Conservation (phyloP, 2,113 vertebrate genomes). For the Tachysurus fulvidraco region DNA sequence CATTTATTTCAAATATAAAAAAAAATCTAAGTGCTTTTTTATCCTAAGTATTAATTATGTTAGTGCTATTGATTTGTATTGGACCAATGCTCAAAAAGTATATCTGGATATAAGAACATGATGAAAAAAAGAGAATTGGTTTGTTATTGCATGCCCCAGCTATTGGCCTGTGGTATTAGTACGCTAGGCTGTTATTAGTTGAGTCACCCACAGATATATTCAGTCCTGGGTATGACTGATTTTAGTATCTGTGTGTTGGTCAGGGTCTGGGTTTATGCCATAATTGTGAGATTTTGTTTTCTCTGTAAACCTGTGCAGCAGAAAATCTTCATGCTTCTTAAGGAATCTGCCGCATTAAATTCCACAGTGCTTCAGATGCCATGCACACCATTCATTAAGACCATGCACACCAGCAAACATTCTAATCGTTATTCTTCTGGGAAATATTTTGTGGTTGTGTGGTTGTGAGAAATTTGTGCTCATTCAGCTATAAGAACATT, state of each 20-base stretch:
- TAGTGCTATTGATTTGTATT: too few relatives aligned
- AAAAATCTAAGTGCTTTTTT: not conserved
- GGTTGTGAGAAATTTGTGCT: not conserved
- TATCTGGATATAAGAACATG: constrained; percentile 20
- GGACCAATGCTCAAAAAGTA: constrained; percentile 6
- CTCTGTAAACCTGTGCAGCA: constrained; percentile 33
- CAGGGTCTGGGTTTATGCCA: constrained; percentile 20
- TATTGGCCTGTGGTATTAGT: constrained; percentile 27
- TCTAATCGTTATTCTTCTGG: not conserved
- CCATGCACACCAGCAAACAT: not conserved
- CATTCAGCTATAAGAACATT: not conserved
- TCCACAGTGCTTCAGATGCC: constrained; percentile 11
- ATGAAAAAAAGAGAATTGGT: constrained; percentile 21
- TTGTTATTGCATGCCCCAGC: constrained; percentile 34
- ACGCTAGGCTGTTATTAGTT: constrained; percentile 29
- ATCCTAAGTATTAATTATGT: not conserved
- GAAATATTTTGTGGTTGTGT: not conserved
- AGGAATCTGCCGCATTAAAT: constrained; percentile 24
- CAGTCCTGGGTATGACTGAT: constrained; percentile 12
- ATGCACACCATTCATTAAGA: constrained; percentile 5
- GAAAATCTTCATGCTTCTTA: constrained; percentile 17
- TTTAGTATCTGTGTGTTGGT: constrained; percentile 15
- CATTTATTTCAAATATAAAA: not conserved
- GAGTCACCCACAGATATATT: constrained; percentile 31
- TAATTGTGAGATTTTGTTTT: constrained; percentile 37